Conservation (phyloP, 2,888 invertebrate species). For the Cataglyphis rosenhaueri region DNA sequence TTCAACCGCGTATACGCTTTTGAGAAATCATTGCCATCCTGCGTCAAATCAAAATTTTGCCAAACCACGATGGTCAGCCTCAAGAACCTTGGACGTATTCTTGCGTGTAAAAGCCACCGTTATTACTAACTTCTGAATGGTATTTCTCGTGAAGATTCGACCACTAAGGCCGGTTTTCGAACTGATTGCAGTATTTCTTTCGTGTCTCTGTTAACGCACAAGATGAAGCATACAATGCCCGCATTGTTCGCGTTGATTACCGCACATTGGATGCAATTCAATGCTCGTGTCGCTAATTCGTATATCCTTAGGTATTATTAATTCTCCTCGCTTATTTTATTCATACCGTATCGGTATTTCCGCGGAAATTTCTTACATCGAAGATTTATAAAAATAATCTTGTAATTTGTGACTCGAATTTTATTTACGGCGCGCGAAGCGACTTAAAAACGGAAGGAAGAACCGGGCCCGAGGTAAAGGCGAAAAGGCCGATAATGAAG, state of each 20-base stretch:
- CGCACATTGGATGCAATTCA: constrained; percentile 11
- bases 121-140: constrained; percentile 49
- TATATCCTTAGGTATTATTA: constrained; percentile 7
- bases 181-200: constrained; percentile 30
- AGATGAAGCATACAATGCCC: constrained; percentile 23
- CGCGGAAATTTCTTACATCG: background rate
- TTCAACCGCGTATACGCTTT: constrained; percentile 7
- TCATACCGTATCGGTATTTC: background rate
- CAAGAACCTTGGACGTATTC: constrained; percentile 24
- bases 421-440: constrained; percentile 42
- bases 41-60: constrained; percentile 38
- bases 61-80: constrained; percentile 39
- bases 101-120: constrained; percentile 47
- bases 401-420: constrained; percentile 52
- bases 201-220: constrained; percentile 38
- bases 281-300: constrained; percentile 9
- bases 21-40: constrained; percentile 34
- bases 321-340: constrained; percentile 15
- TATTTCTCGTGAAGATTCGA: constrained; percentile 27
- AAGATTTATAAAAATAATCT: constrained; percentile 12
- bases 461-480: constrained; percentile 40
- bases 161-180: constrained; percentile 18
- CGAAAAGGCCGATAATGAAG: constrained; percentile 52
- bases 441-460: constrained; percentile 42
- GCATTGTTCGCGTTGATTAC: constrained; percentile 44